Conservation (phyloP, 64 coral and sea anemone genomes). For the Exaiptasia diaphana region DNA sequence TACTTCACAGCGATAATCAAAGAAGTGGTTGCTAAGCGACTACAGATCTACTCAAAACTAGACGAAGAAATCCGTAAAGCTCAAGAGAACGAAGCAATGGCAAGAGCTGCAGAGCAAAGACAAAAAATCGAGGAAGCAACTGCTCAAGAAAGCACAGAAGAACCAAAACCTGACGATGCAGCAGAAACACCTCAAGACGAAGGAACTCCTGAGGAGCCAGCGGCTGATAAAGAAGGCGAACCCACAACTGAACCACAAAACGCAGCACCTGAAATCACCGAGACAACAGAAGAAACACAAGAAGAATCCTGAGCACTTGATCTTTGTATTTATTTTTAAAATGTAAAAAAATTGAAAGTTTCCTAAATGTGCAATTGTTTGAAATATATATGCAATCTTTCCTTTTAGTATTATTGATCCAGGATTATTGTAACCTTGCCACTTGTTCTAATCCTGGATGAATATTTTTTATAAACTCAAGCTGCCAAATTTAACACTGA, state of each 20-base stretch:
- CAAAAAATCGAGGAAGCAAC: conserved; percentile 63
- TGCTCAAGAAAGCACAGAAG: conserved; percentile 30
- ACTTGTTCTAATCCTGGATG: too few relatives aligned
- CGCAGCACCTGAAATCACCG: neutral
- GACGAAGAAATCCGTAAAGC: conserved; percentile 69
- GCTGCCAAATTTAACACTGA: too few relatives aligned
- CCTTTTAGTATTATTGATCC: too few relatives aligned
- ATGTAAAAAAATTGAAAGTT: too few relatives aligned
- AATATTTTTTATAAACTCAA: too few relatives aligned
- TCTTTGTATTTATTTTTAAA: too few relatives aligned
- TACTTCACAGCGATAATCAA: conserved; percentile 70
- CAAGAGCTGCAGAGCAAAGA: conserved; percentile 56
- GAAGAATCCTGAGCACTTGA: conserved; percentile 28
- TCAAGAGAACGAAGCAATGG: conserved; percentile 65
- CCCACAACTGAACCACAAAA: neutral
- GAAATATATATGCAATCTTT: too few relatives aligned
- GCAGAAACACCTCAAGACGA: conserved; percentile 1
- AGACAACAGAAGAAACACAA: conserved; percentile 23
- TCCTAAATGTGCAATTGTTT: too few relatives aligned
- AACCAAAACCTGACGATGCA: conserved; percentile 8
- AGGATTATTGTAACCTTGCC: too few relatives aligned
- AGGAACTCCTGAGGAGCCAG: conserved; percentile 4
- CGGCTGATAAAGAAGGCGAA: conserved; percentile 8
- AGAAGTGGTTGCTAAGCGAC: conserved; percentile 83
- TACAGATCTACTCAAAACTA: conserved; percentile 66